Evolutionary conservation across 2,888 invertebrate species (phyloP).

Genomic region (Mythimna impura): DNA sequence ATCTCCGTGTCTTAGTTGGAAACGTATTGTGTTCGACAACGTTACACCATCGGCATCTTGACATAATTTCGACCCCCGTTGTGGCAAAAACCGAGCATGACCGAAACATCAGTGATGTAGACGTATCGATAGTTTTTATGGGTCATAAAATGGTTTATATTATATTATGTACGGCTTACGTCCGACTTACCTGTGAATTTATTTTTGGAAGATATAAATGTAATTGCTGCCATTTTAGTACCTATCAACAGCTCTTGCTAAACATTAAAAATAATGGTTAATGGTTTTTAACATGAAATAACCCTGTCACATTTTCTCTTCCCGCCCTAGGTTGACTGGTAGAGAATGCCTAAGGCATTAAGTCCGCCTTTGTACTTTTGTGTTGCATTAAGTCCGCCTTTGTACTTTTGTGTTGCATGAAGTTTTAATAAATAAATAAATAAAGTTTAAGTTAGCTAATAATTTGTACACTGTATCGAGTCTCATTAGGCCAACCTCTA

Average conservation of each 20-base stretch:
- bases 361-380: too few species aligned
- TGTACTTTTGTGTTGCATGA: too few species aligned
- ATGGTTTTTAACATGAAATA: neutral
- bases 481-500: neutral
- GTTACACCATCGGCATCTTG: slow-evolving; percentile 76
- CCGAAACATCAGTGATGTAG: slow-evolving; percentile 70
- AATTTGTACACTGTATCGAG: neutral
- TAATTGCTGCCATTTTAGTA: too few species aligned
- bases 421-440: too few species aligned
- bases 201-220: neutral
- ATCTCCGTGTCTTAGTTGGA: slow-evolving; percentile 46
- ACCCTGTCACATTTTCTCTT: too few species aligned
- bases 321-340: too few species aligned
- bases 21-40: slow-evolving; percentile 61
- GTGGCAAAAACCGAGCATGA: slow-evolving; percentile 74
- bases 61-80: slow-evolving; percentile 75
- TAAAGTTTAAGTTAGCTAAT: neutral
- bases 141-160: slow-evolving; percentile 21
- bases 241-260: too few species aligned
- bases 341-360: too few species aligned
- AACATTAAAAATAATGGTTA: too few species aligned
- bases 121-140: slow-evolving; percentile 63
- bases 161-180: neutral
- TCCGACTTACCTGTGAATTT: neutral
- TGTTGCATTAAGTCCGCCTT: too few species aligned